A percentile compares a stretch with the other conserved stretches of the same genome.
These are phyloP conservation scores for Hydrochoerus hydrochaeris DNA, from an alignment of 2,113 vertebrate species.

Conservation along the genomic window DNA sequence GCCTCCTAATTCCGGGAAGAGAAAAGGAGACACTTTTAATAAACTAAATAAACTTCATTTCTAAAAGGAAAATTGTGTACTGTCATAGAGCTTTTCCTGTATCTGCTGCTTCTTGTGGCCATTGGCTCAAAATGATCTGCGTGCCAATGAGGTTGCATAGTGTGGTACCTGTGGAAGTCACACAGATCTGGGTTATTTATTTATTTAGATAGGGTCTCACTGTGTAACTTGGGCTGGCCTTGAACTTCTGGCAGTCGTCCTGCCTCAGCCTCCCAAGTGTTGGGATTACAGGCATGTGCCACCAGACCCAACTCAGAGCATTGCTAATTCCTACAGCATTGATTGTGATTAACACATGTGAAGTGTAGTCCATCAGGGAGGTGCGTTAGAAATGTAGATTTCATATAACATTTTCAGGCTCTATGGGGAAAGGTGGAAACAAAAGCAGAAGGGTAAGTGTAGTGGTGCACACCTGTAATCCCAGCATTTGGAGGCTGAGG, in stretches of 20 bases:
- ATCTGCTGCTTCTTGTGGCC: neutral
- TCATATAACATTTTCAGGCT: neutral
- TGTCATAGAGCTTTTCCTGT: neutral
- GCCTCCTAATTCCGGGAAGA: neutral
- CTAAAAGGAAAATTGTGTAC: neutral
- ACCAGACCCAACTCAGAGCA: no score
- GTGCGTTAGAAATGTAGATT: neutral
- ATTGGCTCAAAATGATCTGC: neutral
- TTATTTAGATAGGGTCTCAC: neutral
- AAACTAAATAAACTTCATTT: neutral
- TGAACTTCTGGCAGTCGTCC: neutral
- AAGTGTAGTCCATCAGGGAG: neutral
- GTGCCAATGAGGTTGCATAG: neutral
- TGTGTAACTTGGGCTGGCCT: neutral
- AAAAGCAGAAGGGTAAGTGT: neutral
- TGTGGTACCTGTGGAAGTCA: neutral
- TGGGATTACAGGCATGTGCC: neutral
- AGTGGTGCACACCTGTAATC: neutral
- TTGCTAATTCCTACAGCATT: neutral
- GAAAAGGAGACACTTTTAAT: neutral
- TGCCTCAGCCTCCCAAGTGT: neutral
- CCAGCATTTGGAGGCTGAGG: neutral
- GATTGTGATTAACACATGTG: neutral
- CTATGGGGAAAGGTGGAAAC: neutral
- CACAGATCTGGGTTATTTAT: neutral